Percentiles rank a stretch among this genome's conserved stretches.
These are phyloP conservation scores for Meda fulgida DNA, from an alignment of 2,797 vertebrate species.

Conservation along the genomic window DNA sequence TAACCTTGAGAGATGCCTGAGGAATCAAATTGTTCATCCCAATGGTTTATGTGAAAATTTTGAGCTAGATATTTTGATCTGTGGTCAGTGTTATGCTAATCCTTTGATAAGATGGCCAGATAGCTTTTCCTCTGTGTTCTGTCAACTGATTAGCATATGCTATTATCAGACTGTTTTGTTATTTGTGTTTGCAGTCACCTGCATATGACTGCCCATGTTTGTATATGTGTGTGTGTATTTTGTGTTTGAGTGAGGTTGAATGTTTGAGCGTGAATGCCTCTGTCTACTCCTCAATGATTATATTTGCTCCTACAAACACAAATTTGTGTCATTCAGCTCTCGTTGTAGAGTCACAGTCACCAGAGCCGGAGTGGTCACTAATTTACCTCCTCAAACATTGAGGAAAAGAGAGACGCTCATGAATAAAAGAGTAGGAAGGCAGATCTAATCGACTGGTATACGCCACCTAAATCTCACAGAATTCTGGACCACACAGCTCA, in stretches of 20 bases:
- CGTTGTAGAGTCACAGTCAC: not conserved
- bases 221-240: not conserved
- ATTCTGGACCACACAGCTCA: constrained; percentile 50
- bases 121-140: not conserved
- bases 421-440: constrained; percentile 40
- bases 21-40: not conserved
- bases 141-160: constrained; percentile 8
- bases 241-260: not conserved
- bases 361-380: not conserved
- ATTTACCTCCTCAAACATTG: constrained; percentile 12
- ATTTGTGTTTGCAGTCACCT: constrained; percentile 9
- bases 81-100: not conserved
- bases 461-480: constrained; percentile 53
- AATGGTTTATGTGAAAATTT: not conserved
- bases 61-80: not conserved
- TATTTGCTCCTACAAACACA: constrained; percentile 27
- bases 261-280: not conserved
- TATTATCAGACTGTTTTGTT: constrained; percentile 15
- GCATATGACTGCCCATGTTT: constrained; percentile 7
- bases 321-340: constrained; percentile 3
- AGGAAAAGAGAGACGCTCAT: constrained; percentile 33
- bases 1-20: not conserved
- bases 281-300: not conserved
- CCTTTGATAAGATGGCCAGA: not conserved
- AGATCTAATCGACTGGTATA: constrained; percentile 52